phyloP scores from a whole-genome alignment of 1,140 invertebrate genomes.

The Drosophila grimshawi region DNA sequence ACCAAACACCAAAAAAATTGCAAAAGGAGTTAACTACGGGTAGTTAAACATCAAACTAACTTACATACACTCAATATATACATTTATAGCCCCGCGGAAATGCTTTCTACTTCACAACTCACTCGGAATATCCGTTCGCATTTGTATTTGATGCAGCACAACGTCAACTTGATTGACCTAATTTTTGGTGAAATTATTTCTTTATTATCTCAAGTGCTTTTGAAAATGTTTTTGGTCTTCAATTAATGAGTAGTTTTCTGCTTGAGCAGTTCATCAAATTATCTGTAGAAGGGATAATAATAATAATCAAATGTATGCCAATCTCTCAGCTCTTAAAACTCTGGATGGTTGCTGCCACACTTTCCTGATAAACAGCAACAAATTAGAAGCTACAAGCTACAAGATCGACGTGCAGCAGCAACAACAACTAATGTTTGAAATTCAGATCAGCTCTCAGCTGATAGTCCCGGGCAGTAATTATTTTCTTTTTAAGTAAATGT shows the following conservation, averaged over 20 bases:
- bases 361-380: too few species aligned
- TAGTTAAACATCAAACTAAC: conserved; percentile 49
- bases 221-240: not conserved
- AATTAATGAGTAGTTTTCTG: not conserved
- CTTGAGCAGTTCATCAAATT: conserved; percentile 1
- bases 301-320: conserved; percentile 3
- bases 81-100: not conserved
- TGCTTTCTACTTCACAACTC: conserved; percentile 18
- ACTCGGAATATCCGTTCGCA: not conserved
- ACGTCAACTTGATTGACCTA: conserved; percentile 1
- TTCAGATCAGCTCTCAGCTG: too few species aligned
- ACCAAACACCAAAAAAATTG: conserved; percentile 34
- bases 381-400: too few species aligned
- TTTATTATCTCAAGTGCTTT: not conserved
- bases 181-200: conserved; percentile 1
- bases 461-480: too few species aligned
- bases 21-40: conserved; percentile 50
- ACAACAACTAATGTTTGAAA: too few species aligned
- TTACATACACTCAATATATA: conserved; percentile 40
- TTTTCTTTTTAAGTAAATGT: too few species aligned
- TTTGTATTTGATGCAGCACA: not conserved
- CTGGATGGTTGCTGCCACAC: too few species aligned
- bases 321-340: not conserved
- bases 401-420: too few species aligned
- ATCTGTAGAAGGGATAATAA: not conserved